These are phyloP conservation scores for Antrozous pallidus DNA, from an alignment of 2,797 vertebrate genomes.

Conservation along the genomic window DNA sequence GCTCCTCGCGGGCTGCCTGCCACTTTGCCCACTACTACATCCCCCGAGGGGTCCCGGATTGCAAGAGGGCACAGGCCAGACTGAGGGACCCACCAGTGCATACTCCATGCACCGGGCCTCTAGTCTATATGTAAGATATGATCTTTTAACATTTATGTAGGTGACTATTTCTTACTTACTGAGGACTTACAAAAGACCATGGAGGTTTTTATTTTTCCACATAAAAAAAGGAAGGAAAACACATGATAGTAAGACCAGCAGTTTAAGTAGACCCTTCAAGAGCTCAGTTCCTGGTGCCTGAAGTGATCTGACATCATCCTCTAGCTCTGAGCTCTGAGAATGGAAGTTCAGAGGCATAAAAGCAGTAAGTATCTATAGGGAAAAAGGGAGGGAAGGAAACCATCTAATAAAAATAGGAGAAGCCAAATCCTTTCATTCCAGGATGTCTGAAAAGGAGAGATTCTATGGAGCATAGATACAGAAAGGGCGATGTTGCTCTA, in stretches of 20 bases:
- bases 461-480: not conserved
- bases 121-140: not conserved
- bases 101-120: too few relatives aligned
- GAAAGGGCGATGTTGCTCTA: not conserved
- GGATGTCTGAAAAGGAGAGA: slow-evolving; percentile 1
- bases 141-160: not conserved
- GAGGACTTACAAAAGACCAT: not conserved
- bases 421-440: too few relatives aligned
- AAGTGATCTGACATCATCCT: not conserved
- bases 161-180: not conserved
- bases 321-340: not conserved
- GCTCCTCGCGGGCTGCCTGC: too few relatives aligned
- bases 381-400: not conserved
- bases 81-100: too few relatives aligned
- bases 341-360: not conserved
- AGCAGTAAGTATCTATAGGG: not conserved
- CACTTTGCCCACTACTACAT: too few relatives aligned
- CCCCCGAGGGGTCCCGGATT: too few relatives aligned
- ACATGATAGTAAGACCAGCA: not conserved
- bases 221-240: not conserved
- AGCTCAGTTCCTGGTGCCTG: not conserved
- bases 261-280: not conserved
- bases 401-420: not conserved
- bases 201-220: not conserved
- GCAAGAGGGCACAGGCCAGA: too few relatives aligned